Percentiles rank a stretch among this genome's conserved stretches.
Conservation (phyloP, 2,888 invertebrate species). For the Andrena praecox region DNA sequence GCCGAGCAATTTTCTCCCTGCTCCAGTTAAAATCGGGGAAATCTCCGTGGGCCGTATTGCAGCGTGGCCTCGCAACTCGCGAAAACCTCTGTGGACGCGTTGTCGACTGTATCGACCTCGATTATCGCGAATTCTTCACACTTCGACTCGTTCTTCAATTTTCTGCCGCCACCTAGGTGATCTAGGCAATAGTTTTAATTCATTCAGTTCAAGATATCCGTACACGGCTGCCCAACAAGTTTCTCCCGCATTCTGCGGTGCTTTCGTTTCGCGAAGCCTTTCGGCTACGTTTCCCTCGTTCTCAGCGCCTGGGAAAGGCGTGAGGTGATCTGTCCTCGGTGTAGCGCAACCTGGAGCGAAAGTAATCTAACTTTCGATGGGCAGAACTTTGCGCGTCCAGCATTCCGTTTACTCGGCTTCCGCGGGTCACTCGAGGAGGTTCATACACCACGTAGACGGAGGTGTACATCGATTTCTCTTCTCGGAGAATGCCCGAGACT, state of each 20-base stretch:
- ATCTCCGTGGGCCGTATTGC: conserved; percentile 19
- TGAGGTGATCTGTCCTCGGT: conserved; percentile 41
- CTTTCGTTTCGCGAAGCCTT: neutral
- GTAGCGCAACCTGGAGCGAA: conserved; percentile 39
- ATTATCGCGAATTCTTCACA: neutral
- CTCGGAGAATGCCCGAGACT: conserved; percentile 48
- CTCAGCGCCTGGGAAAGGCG: neutral
- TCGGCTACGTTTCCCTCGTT: neutral
- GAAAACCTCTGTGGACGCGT: no score
- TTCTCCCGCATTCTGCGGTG: neutral
- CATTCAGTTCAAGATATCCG: no score
- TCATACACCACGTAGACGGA: conserved; percentile 19
- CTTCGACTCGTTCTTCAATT: neutral
- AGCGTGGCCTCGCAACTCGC: neutral
- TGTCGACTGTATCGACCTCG: no score
- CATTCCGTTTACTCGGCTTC: conserved; percentile 44
- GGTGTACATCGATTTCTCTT: conserved; percentile 73
- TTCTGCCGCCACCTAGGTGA: no score
- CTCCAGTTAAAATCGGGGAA: conserved; percentile 54
- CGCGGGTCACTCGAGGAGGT: conserved; percentile 47
- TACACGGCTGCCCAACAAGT: neutral
- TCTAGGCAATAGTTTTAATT: no score
- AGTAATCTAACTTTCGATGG: conserved; percentile 76
- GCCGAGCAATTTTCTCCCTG: conserved; percentile 39
- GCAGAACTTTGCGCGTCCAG: conserved; percentile 50